phyloP scores from a whole-genome alignment of 2,113 vertebrate genomes.

The Ciconia stormi region DNA sequence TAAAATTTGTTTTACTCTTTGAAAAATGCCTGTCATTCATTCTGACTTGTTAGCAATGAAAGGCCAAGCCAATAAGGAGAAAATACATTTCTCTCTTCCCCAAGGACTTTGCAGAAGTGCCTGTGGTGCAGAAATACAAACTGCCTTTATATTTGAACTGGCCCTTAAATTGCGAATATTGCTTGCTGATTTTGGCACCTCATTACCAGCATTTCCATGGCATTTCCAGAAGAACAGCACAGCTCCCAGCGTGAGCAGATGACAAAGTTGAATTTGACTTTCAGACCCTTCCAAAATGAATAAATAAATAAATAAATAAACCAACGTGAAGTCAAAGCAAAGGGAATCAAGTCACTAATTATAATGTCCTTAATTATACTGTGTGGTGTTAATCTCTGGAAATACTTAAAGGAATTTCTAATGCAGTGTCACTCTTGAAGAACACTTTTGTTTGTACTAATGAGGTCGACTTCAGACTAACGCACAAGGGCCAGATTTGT shows the following conservation, averaged over 20 bases:
- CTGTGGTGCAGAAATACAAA: constrained; percentile 9
- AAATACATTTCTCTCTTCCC: constrained; percentile 10
- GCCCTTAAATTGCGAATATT: constrained; percentile 2
- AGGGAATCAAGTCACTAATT: neutral
- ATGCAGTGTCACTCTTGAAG: neutral
- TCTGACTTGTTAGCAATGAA: neutral
- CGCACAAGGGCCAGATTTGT: neutral
- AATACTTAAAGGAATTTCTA: neutral
- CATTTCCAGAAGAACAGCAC: constrained; percentile 22
- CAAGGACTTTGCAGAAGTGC: neutral
- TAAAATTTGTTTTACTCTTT: neutral
- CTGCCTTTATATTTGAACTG: constrained; percentile 7
- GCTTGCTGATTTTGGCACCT: constrained; percentile 36
- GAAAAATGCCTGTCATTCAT: neutral
- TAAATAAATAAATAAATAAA: constrained; percentile 17
- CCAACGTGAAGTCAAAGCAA: neutral
- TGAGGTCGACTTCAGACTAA: constrained; percentile 4
- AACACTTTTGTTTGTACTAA: neutral
- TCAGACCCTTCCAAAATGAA: constrained; percentile 2
- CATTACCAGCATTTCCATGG: neutral
- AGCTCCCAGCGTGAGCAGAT: constrained; percentile 20
- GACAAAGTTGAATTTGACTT: constrained; percentile 29
- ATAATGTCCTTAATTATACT: neutral
- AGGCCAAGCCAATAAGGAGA: neutral
- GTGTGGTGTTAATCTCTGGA: neutral